These are phyloP conservation scores for Amphiprion ocellaris DNA, from an alignment of 2,113 vertebrate species.

Conservation along the genomic window DNA sequence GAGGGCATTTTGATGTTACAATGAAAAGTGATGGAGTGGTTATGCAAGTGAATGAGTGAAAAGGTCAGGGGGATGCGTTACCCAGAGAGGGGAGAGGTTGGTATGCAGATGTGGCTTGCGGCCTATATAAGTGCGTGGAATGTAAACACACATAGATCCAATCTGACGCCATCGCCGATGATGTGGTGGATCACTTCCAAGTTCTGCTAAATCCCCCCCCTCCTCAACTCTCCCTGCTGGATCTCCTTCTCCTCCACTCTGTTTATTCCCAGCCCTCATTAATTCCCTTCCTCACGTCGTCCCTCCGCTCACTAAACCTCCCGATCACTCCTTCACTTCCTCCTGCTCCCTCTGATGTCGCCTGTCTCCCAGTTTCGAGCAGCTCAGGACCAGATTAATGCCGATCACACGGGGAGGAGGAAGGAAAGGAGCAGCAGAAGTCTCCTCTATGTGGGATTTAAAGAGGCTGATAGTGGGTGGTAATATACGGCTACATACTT, in stretches of 20 bases:
- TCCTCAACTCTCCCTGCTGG: neutral
- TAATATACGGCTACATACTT: neutral
- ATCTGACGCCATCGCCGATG: neutral
- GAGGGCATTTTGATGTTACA: constrained; percentile 7
- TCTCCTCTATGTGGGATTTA: neutral
- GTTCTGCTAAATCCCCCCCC: neutral
- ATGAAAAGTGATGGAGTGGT: constrained; percentile 20
- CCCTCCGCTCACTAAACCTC: constrained; percentile 24
- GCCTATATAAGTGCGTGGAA: constrained; percentile 30
- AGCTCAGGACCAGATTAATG: constrained; percentile 41
- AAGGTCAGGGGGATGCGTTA: constrained; percentile 22
- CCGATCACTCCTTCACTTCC: constrained; percentile 2
- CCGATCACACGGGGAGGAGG: constrained; percentile 15
- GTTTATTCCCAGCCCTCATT: neutral
- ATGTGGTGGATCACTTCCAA: constrained; percentile 11
- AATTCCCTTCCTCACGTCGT: constrained; percentile 4
- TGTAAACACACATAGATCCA: constrained; percentile 37
- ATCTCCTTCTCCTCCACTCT: neutral
- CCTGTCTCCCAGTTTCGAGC: neutral
- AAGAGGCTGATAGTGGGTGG: neutral
- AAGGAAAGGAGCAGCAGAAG: neutral
- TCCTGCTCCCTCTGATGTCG: constrained; percentile 32
- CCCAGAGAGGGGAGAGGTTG: constrained; percentile 2
- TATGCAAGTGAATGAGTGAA: constrained; percentile 41
- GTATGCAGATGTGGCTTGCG: constrained; percentile 11